Conservation (phyloP, 2,797 vertebrate genomes). For the Synanceia verrucosa region DNA sequence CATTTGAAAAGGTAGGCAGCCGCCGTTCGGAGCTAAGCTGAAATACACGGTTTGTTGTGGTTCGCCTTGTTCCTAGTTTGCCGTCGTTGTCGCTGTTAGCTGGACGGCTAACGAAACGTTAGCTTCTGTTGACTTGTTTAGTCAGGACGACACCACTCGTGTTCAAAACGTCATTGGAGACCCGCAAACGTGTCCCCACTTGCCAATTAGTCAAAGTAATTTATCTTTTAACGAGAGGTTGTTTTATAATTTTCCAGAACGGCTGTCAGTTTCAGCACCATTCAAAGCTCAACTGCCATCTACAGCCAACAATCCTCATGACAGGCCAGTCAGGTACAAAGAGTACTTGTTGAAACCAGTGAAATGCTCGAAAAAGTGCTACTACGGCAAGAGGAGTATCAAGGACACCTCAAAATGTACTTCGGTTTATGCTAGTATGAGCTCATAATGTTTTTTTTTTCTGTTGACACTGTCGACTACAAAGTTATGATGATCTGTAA, state of each 20-base stretch:
- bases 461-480: neutral
- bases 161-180: neutral
- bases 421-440: neutral
- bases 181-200: accelerated
- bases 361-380: neutral
- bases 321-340: neutral
- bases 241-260: neutral
- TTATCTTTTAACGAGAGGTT: neutral
- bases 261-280: neutral
- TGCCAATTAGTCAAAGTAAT: neutral
- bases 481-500: neutral
- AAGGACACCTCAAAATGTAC: neutral
- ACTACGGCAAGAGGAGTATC: neutral
- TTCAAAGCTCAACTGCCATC: constrained; percentile 44
- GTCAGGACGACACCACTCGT: neutral
- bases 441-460: neutral
- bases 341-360: constrained; percentile 9
- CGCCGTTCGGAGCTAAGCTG: neutral
- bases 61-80: constrained; percentile 17
- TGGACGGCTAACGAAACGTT: constrained; percentile 47
- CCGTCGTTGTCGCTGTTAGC: constrained; percentile 56
- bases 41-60: constrained; percentile 12
- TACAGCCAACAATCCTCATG: constrained; percentile 31
- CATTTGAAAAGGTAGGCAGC: constrained; percentile 31
- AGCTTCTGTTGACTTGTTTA: constrained; percentile 4